Evolutionary conservation across 2,888 invertebrate species (phyloP), one percentile per base, ranked within the genome.

Genomic region (Nesidiocoris tenuis): DNA sequence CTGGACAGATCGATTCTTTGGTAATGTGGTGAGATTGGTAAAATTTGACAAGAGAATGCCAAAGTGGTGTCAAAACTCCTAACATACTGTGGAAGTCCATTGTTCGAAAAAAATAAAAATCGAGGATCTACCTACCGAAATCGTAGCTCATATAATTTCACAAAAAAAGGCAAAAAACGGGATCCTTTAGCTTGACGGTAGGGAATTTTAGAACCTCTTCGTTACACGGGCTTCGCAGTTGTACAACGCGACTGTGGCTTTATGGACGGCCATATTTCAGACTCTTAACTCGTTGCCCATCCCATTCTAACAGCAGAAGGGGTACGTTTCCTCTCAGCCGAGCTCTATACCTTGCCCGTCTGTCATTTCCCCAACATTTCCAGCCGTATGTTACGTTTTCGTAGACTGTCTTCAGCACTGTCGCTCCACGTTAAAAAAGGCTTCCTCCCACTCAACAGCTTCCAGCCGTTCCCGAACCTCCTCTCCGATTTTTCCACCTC

Each of bases 311-410:
- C 12, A 39, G 39, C 39, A 39, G 39, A 39, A 39, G 39, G 12
- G 39, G 39, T 7, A 39, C 39, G 39, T 39, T 39, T 39, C 39
- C 39, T n/a, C 39, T 12, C 39, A 39, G 39, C 39, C 39, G 12
- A 39, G 39, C 39, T 3, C 39, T 39, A 12, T 39, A 39, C 68
- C 22, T n/a, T 12, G 59, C 70, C 23, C 59, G 70, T 70, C 59
- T 54, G 70, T 70, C 70, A 70, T 70, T 70, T 70, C 17, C 67
- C 70, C 25, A 70, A 25, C 23, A 23, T 70, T 70, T 70, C 55
- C 59, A 59, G 70, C 70, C 57, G 25, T 70, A 70, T 59, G 70
- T 70, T 59, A 70, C 70, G 70, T 70, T 70, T 70, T 70, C 70
- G 54, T 21, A 23, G 24, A 16, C 70, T 70, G 70, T 70, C 70